Evolutionary conservation across 2,113 vertebrate genomes (phyloP).

Genomic region (Panthera uncia): DNA sequence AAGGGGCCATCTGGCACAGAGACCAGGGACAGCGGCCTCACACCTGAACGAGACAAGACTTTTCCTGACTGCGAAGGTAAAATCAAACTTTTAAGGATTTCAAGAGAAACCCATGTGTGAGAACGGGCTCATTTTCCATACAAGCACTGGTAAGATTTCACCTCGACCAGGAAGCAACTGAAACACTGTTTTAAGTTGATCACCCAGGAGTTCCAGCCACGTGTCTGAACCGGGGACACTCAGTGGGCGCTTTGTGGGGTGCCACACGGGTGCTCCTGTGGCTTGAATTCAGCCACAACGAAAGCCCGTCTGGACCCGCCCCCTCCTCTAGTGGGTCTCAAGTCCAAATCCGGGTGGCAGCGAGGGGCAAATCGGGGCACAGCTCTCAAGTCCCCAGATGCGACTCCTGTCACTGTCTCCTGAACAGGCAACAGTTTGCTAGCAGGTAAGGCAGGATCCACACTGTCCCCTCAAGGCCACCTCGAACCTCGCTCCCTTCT

Average conservation of each 20-base stretch:
- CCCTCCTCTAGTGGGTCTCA: neutral
- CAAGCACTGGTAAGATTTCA: accelerated
- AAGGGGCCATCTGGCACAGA: accelerated
- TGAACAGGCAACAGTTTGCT: too few species aligned
- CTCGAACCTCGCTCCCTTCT: accelerated
- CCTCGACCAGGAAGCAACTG: neutral
- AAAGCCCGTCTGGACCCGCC: neutral
- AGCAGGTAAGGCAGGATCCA: neutral
- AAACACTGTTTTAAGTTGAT: neutral
- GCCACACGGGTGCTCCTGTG: accelerated
- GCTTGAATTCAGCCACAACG: too few species aligned
- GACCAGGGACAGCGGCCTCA: neutral
- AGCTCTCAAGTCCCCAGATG: neutral
- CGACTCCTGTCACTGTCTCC: neutral
- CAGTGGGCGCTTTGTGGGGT: accelerated
- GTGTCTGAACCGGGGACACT: accelerated
- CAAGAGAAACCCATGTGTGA: accelerated
- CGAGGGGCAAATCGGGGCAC: accelerated
- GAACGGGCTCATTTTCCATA: accelerated
- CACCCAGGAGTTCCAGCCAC: neutral
- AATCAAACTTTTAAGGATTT: neutral
- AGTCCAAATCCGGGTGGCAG: neutral
- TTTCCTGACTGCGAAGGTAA: neutral
- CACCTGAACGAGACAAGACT: accelerated
- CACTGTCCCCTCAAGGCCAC: accelerated